Evolutionary conservation across 2,113 vertebrate species (phyloP), one percentile per base, ranked within the genome.

Genomic region (Zosterops pallidus): DNA sequence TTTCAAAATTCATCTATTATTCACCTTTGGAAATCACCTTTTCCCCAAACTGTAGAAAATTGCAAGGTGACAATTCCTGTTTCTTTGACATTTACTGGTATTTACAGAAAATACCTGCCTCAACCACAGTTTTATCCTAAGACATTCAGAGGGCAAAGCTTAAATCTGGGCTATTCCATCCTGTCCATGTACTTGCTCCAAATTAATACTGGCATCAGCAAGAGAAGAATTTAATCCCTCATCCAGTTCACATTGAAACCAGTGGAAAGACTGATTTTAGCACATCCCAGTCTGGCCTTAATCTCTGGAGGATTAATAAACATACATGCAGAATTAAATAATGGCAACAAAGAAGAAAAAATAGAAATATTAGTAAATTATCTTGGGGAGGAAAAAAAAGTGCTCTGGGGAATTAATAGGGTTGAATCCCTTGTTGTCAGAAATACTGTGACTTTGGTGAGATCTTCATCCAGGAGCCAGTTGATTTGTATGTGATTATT

Each of bases 291-390:
- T 72, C 81, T 96, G 70, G 77, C 86, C 91, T 94, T 96, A 95
- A 95, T 95, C 94, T 91, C 89, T 87, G 84, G 35, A 80, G 84
- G 94, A 94, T 96, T 96, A 94, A 89, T 77, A 56, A 90, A 81
- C 65, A 41, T 86, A 78, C 60, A 83, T 20, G 17, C 7, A 70
- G 29, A 94, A 92, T 90, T 90, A 89, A 95, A 80, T 78, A 89
- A 67, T 29, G n/a, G 2, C 44, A 94, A n/a, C 35, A 52, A 76
- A 83, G 59, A 88, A 86, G 42, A 83, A 79, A 91, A 91, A 95
- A 69, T 13, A 70, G 28, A 83, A 86, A 88, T 95, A 83, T 44
- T 81, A 31, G 21, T 63, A n/a, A 83, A 60, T 86, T 0, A 55
- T 82, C 60, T 6, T 42, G 20, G 3, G 10, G 6, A 23, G 5